A percentile compares a stretch with the other conserved stretches of the same genome.
Conservation (phyloP, 2,888 invertebrate species). For the Dryadula phaetusa region DNA sequence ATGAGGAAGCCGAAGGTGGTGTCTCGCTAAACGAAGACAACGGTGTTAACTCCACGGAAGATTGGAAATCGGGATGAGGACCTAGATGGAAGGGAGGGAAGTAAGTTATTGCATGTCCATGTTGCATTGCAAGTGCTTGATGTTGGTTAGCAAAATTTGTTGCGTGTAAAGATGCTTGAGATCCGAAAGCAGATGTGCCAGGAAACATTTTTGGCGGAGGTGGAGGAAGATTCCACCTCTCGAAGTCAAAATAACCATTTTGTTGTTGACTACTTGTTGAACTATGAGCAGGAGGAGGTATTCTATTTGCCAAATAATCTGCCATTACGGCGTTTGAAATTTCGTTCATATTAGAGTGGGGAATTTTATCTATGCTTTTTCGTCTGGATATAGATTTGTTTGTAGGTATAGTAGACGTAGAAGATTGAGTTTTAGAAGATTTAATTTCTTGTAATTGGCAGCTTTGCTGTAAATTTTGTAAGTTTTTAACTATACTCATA, state of each 20-base stretch:
- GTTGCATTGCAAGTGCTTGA: slow-evolving; percentile 87
- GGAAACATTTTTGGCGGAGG: slow-evolving; percentile 88
- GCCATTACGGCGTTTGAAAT: slow-evolving; percentile 83
- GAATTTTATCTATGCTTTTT: slow-evolving; percentile 84
- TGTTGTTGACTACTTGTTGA: slow-evolving; percentile 85
- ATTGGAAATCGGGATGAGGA: slow-evolving; percentile 87
- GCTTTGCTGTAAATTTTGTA: slow-evolving; percentile 85
- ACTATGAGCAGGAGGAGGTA: slow-evolving; percentile 90
- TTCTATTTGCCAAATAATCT: slow-evolving; percentile 84
- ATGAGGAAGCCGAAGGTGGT: slow-evolving; percentile 84
- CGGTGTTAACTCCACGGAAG: slow-evolving; percentile 87
- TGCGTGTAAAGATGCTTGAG: slow-evolving; percentile 84
- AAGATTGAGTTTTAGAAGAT: slow-evolving; percentile 71
- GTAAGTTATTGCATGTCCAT: slow-evolving; percentile 89
- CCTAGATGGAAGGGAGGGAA: slow-evolving; percentile 90
- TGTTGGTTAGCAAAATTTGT: slow-evolving; percentile 85
- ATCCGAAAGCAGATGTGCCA: slow-evolving; percentile 83
- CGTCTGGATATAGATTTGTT: slow-evolving; percentile 77
- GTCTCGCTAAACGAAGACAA: slow-evolving; percentile 84
- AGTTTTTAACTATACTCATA: slow-evolving; percentile 90
- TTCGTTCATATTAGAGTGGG: slow-evolving; percentile 80
- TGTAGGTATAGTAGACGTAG: slow-evolving; percentile 59
- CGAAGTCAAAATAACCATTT: slow-evolving; percentile 91
- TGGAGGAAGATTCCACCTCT: slow-evolving; percentile 90
- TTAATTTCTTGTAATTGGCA: slow-evolving; percentile 85